phyloP scores from a whole-genome alignment of 2,113 vertebrate species.

The Pachycephala philippinensis region DNA sequence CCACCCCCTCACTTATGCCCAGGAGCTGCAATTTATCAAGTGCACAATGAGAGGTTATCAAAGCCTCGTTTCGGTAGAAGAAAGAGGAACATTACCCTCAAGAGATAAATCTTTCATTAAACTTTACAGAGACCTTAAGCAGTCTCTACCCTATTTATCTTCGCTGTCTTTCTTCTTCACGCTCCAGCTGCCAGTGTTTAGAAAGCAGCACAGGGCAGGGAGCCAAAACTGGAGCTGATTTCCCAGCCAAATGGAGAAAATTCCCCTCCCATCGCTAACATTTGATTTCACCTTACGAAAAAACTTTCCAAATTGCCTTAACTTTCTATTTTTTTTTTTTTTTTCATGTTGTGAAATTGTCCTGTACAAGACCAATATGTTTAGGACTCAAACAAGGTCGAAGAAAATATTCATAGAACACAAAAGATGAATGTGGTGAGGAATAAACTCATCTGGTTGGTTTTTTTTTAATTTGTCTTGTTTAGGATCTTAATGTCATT shows the following conservation, averaged over 20 bases:
- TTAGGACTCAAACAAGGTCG: not conserved
- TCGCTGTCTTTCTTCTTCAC: not conserved
- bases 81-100: conserved; percentile 66
- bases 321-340: not conserved
- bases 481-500: not conserved
- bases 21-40: conserved; percentile 67
- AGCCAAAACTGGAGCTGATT: not conserved
- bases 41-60: conserved; percentile 72
- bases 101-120: conserved; percentile 77
- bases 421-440: not conserved
- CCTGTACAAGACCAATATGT: not conserved
- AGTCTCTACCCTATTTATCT: conserved; percentile 65
- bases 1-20: conserved; percentile 40
- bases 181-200: conserved; percentile 31
- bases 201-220: conserved; percentile 39
- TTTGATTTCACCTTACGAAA: not conserved
- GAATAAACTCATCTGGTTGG: not conserved
- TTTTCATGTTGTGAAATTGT: not conserved
- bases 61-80: conserved; percentile 61
- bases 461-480: not conserved
- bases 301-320: not conserved
- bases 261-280: not conserved
- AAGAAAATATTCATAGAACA: not conserved
- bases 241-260: not conserved
- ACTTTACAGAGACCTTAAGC: conserved; percentile 69